phyloP scores from a whole-genome alignment of 2,797 vertebrate species.

The Heliangelus exortis region DNA sequence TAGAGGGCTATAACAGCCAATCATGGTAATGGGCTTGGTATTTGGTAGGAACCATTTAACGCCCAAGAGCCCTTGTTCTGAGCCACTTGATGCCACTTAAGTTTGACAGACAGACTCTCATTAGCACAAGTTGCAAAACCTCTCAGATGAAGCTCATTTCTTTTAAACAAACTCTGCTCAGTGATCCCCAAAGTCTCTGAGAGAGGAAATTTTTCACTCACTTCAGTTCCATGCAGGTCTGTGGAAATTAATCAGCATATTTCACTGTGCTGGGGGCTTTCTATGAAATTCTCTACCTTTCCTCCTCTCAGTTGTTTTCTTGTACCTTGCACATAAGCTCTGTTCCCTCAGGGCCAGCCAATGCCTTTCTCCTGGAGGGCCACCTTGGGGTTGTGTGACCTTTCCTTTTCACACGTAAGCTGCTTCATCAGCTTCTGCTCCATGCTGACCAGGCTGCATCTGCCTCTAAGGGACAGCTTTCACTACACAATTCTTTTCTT shows the following conservation, averaged over 20 bases:
- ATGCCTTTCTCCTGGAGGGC: neutral
- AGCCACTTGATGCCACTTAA: conserved; percentile 83
- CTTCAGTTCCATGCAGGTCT: conserved; percentile 18
- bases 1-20: conserved; percentile 83
- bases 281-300: neutral
- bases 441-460: neutral
- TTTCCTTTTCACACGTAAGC: neutral
- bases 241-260: conserved; percentile 44
- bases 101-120: conserved; percentile 83
- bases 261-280: neutral
- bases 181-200: conserved; percentile 63
- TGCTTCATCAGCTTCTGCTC: neutral
- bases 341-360: neutral
- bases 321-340: neutral
- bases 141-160: conserved; percentile 76
- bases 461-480: neutral
- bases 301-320: neutral
- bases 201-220: conserved; percentile 55
- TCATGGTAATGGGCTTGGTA: conserved; percentile 83
- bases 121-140: conserved; percentile 78
- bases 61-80: conserved; percentile 80
- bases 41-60: conserved; percentile 83
- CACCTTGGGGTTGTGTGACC: neutral
- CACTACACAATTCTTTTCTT: neutral
- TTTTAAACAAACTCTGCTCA: conserved; percentile 78